Evolutionary conservation across 1,140 invertebrate genomes (phyloP), one percentile per base, ranked within the genome.

Genomic region (Lutraria rhynchaena): DNA sequence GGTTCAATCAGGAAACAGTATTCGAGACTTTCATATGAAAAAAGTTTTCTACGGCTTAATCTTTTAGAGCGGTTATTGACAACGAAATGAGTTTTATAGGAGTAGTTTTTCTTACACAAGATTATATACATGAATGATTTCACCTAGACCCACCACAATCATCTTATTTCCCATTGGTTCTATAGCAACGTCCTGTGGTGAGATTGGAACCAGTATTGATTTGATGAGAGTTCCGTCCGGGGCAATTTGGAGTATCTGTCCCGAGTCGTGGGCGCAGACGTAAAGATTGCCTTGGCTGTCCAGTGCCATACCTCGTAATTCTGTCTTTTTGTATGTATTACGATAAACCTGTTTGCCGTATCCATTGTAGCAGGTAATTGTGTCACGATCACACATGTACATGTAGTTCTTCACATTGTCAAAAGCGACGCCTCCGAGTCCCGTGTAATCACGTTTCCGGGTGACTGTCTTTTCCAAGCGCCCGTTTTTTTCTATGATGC

Each of bases 91-190:
- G n/a, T n/a, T n/a, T n/a, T n/a, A n/a, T n/a, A n/a, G n/a, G n/a
- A 41, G 15, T 58, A 58, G 2, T 29, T 22, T 41, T 15, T 11
- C 37, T 81, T 65, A 81, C 13, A 81, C 57, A 1, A 81, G 49
- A 51, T 74, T 81, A 46, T 81, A 81, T 15, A 81, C 46, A 37
- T 81, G 78, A 0, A 81, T 46, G 7, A 81, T 37, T 53, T 81
- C 70, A 22, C 78, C 78, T 5, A 81, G 78, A 9, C 78, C 78
- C 0, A 73, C 69, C 24, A 81, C 78, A 9, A 74, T 31, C 70
- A 81, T 73, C 44, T 81, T 81, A 60, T 81, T 81, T 41, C 78
- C 78, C 78, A 81, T 81, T n/a, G 78, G 78, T 35, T 81, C 78
- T 37, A 81, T 81, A 11, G 78, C 78, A 31, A 81, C 70, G 49